These are phyloP conservation scores for Oryzias celebensis DNA, from an alignment of 2,113 vertebrate species.

Conservation along the genomic window DNA sequence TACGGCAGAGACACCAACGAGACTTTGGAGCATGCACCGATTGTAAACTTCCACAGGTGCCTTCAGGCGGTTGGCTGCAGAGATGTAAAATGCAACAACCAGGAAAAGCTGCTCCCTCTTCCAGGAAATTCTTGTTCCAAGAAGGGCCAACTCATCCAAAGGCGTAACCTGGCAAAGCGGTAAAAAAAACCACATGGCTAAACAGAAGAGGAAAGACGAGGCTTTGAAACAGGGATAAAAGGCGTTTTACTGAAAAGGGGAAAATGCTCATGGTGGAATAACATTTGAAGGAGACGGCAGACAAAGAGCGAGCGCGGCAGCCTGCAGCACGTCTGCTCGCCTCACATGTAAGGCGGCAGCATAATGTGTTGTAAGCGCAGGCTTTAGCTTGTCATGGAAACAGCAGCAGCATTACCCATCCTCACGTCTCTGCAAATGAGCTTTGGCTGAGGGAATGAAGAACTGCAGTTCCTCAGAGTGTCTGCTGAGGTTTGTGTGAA, in stretches of 20 bases:
- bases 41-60: conserved; percentile 33
- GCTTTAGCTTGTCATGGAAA: conserved; percentile 70
- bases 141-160: conserved; percentile 55
- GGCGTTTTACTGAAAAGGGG: conserved; percentile 19
- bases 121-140: conserved; percentile 45
- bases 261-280: conserved; percentile 18
- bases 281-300: conserved; percentile 46
- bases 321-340: conserved; percentile 33
- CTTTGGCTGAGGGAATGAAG: conserved; percentile 53
- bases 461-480: conserved; percentile 13
- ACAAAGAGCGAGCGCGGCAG: conserved; percentile 52
- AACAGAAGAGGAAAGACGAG: conserved; percentile 15
- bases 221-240: conserved; percentile 59
- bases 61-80: conserved; percentile 54
- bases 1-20: too few species aligned
- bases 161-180: conserved; percentile 50
- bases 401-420: conserved; percentile 66
- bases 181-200: conserved; percentile 1
- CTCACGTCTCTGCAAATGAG: conserved; percentile 71
- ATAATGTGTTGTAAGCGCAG: conserved; percentile 69
- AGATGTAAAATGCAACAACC: conserved; percentile 61
- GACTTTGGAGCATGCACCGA: too few species aligned
- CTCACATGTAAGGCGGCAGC: conserved; percentile 53
- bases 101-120: conserved; percentile 46
- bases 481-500: conserved; percentile 1